Base-by-base conservation (phyloP, 2,888 invertebrate species). In the Artemia sinica region DNA sequence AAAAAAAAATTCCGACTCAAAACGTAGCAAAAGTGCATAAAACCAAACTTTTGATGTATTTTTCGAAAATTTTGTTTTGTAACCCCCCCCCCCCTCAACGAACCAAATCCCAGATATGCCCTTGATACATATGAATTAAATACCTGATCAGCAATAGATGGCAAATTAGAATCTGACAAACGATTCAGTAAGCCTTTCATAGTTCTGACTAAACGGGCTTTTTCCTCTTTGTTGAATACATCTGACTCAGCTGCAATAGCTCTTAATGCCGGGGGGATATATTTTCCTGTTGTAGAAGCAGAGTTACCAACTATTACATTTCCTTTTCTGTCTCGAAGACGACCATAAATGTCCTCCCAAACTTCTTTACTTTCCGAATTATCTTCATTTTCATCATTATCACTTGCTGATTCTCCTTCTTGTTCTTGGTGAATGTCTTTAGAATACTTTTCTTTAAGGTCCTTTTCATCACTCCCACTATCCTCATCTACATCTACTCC, bases 261-360 rank as follows among this genome's bases (percentile, higher is more conserved):
- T 73, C 91, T 82, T 72, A 87, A 81, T 73, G 87, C 90, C 49
- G 94, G 94, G 12, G 93, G 91, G 71, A 93, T 77, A 75, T 94
- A 94, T 72, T 86, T 86, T 7, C 82, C 82, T 50, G 74, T 72
- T 71, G 78, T 78, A 70, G 79, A 65, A 9, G 50, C 51, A 28
- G 51, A 49, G 13, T 49, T 18, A 14, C 18, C 14, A 49, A 18
- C 48, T 50, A 93, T 79, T 72, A 94, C 77, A 76, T 88, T 86
- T 4, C 95, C 95, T 73, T 87, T 82, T 74, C 85, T 84, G 75
- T 88, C 87, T 73, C 91, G 82, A 73, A 86, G 83, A 71, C 94
- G 82, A 0, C 95, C 95, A 79, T 96, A 95, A 76, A 96, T 95
- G 80, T 96, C 95, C 81, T 95, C 91, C 86, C 87, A 88, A 10